phyloP scores from a whole-genome alignment of 53 echinoderm and acorn worm species.

The Zoroaster sp. region DNA sequence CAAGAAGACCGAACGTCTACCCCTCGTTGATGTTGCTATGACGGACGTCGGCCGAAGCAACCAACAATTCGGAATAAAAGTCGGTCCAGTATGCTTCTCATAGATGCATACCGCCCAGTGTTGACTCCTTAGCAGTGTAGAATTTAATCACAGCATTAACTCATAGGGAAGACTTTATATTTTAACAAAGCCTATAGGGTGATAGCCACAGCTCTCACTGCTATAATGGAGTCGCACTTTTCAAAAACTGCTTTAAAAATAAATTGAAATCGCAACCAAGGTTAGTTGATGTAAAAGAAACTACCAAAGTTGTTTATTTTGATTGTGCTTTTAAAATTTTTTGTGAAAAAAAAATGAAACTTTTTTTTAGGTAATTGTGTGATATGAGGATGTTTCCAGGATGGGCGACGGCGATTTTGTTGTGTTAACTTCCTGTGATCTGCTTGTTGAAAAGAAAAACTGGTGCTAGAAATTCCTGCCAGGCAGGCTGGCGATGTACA shows the following conservation, averaged over 20 bases:
- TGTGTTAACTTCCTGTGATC: background rate
- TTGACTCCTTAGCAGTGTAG: conserved; percentile 5
- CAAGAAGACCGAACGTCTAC: conserved; percentile 83
- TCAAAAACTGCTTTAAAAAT: background rate
- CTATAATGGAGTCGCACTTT: conserved; percentile 15
- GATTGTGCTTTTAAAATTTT: background rate
- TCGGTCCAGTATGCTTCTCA: conserved; percentile 96
- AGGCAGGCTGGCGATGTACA: background rate
- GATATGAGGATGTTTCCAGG: background rate
- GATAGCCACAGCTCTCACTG: background rate
- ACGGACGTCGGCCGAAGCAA: conserved; percentile 69
- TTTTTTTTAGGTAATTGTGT: background rate
- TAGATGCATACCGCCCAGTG: conserved; percentile 51
- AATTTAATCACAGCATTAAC: conserved; percentile 18
- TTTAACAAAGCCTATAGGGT: background rate
- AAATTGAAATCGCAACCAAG: background rate
- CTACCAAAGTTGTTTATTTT: background rate
- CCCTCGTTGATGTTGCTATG: conserved; percentile 84
- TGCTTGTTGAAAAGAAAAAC: background rate
- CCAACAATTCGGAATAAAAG: conserved; percentile 90
- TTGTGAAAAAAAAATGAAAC: background rate
- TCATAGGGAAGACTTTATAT: conserved; percentile 8
- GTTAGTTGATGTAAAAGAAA: background rate
- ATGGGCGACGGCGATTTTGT: background rate
- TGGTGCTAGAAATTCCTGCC: background rate